Evolutionary conservation across 2,888 invertebrate genomes (phyloP).

Genomic region (Diplolepis rosae): DNA sequence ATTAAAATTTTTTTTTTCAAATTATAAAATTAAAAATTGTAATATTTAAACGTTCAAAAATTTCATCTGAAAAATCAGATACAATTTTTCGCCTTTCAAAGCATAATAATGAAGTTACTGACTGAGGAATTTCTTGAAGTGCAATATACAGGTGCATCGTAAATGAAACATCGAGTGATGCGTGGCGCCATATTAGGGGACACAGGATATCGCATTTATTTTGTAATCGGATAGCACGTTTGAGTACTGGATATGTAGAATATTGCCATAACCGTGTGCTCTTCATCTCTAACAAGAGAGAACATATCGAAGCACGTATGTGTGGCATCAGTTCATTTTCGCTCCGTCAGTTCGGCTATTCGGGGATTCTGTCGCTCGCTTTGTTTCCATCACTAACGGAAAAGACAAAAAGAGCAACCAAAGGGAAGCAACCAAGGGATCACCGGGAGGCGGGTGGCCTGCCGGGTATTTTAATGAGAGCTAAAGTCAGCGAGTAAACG

Average conservation of each 20-base stretch:
- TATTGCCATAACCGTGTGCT: not conserved
- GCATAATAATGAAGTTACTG: not conserved
- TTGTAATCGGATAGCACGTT: not conserved
- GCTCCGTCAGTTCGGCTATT: slow-evolving; percentile 1
- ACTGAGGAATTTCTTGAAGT: not conserved
- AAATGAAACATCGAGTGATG: not conserved
- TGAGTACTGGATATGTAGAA: not conserved
- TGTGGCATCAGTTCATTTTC: slow-evolving; percentile 1
- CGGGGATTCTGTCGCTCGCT: slow-evolving; percentile 24
- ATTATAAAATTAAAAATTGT: no score
- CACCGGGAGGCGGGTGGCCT: slow-evolving; percentile 50
- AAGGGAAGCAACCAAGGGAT: slow-evolving; percentile 36
- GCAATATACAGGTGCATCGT: not conserved
- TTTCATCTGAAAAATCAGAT: no score
- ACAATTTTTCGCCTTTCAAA: no score
- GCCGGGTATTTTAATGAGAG: slow-evolving; percentile 71
- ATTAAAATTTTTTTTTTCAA: no score
- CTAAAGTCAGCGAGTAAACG: slow-evolving; percentile 70
- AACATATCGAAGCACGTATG: not conserved
- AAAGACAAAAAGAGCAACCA: slow-evolving; percentile 32
- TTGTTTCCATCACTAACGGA: slow-evolving; percentile 30
- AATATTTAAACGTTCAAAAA: no score
- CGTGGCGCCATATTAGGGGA: slow-evolving; percentile 1
- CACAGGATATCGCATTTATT: not conserved
- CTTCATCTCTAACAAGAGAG: not conserved